Evolutionary conservation across 2,113 vertebrate genomes (phyloP), one percentile per base, ranked within the genome.

Genomic region (Ctenodactylus gundi): DNA sequence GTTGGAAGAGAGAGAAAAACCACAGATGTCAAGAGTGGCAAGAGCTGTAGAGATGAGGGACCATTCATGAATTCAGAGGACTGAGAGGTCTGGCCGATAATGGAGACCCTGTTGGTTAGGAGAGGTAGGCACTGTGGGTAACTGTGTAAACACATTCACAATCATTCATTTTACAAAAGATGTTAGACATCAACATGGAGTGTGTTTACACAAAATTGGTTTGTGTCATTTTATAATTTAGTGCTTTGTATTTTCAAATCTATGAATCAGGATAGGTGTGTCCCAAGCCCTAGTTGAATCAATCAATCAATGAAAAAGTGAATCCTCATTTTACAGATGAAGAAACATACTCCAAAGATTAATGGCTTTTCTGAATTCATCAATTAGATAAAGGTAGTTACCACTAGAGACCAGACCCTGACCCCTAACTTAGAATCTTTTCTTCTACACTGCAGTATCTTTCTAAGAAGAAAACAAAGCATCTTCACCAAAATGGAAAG

Each of bases 301-400:
- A 55, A 60, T 84, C 46, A 80, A 15, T 49, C 41, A 92, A 73
- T 75, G n/a, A n/a, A n/a, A n/a, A 85, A 75, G 72, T 17, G 53
- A 72, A 75, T 6, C 76, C 53, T 88, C 88, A 57, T 64, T 80
- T 85, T 83, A 77, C 39, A 82, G 34, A 70, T 84, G 39, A 89
- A 62, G 55, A 94, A 95, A 57, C 29, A 77, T 70, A 60, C 34
- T 65, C 85, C 41, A 39, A 81, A 76, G 65, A 81, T 44, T 81
- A 90, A 31, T 64, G 44, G 29, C 46, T 78, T 76, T 85, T n/a
- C 29, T 94, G 77, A 93, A 91, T 84, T 73, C 62, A 90, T n/a
- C 75, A 58, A 9, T 68, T 58, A 82, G 9, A 67, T 75, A 36
- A 85, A 88, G 93, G 53, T 46, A 87, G 67, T 67, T 39, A 68